Evolutionary conservation across 2,113 vertebrate genomes (phyloP).

Genomic region (Rhineura floridana): DNA sequence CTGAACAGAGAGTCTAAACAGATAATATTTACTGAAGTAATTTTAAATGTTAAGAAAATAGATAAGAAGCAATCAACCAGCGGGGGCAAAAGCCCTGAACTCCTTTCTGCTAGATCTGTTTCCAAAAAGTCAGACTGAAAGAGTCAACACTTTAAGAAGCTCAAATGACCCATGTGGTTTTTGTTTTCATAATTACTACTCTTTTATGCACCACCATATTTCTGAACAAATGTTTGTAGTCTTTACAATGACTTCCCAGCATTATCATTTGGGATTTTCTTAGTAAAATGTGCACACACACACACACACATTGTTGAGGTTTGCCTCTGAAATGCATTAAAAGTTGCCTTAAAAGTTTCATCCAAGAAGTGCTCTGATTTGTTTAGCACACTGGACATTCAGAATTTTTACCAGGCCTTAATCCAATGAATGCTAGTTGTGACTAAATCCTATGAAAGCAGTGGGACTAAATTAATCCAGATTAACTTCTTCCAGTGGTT

Average conservation of each 20-base stretch:
- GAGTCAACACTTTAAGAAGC: conserved; percentile 41
- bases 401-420: neutral
- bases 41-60: neutral
- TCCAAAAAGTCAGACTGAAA: neutral
- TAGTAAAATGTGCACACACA: neutral
- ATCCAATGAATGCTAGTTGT: neutral
- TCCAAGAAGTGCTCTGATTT: neutral
- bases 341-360: neutral
- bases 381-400: neutral
- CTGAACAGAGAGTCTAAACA: conserved; percentile 37
- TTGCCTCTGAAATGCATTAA: neutral
- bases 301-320: neutral
- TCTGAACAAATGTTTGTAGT: neutral
- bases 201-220: neutral
- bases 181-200: neutral
- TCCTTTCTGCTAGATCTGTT: conserved; percentile 11
- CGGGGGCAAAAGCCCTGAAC: conserved; percentile 22
- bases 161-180: neutral
- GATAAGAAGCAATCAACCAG: conserved; percentile 3
- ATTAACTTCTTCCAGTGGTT: neutral
- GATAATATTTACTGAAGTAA: conserved; percentile 28
- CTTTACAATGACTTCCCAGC: neutral
- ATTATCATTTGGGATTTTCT: neutral
- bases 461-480: neutral
- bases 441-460: neutral